Base-by-base conservation (phyloP, 2,888 invertebrate species). In the Carterocephalus palaemon region DNA sequence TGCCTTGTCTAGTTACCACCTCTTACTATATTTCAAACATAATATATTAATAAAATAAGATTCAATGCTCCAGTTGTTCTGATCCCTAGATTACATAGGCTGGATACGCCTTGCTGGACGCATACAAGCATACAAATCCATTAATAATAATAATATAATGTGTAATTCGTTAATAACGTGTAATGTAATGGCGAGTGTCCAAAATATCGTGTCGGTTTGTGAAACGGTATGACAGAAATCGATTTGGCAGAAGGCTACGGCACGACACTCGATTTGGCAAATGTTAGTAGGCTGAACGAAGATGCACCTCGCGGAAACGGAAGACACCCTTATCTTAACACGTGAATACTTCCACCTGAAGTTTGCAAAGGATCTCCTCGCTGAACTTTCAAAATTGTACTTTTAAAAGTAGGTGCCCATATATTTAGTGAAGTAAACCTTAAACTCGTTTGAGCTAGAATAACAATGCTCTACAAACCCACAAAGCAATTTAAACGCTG, bases 201-300 rank as follows among this genome's bases (percentile, higher is more conserved):
- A 73, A 68, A 46, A 57, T 41, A 60, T 60, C 58, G 28, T 56
- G 60, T 61, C 62, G 54, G 57, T 64, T 67, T 69, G 68, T 64
- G 66, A 71, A 65, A 67, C 60, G 61, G 52, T 45, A 47, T 57
- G 61, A 63, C 64, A 64, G 54, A 52, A 56, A 52, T 51, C 57
- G 57, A 68, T 71, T 70, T 71, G 69, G 68, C 70, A 70, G 58
- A 60, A 55, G 51, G 61, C 57, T 57, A 38, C 51, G 52, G 54
- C 57, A 52, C 56, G 56, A 54, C 57, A 59, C 56, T 60, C 59
- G 59, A 64, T 59, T 56, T 47, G 50, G 55, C 53, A 55, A 46
- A 42, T 48, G 36, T 41, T 45, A 48, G 50, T 53, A 56, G 52
- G 57, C 54, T 52, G 52, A 49, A 53, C 53, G 52, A 39, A 54